Evolutionary conservation across 2,888 invertebrate genomes (phyloP).

Genomic region (Drosophila quinaria): DNA sequence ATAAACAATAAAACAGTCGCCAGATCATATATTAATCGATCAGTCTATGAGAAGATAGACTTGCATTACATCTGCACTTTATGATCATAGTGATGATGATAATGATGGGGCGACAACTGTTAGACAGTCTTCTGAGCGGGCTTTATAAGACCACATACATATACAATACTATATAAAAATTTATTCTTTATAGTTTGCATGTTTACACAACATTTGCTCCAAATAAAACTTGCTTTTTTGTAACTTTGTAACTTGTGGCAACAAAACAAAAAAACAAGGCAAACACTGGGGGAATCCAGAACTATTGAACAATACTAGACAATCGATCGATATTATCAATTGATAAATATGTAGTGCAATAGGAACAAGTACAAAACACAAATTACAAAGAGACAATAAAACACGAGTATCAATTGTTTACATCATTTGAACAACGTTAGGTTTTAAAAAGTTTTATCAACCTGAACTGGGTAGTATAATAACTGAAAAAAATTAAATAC

Average conservation of each 20-base stretch:
- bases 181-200: slow-evolving; percentile 10
- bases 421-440: slow-evolving; percentile 21
- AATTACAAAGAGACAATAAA: slow-evolving; percentile 16
- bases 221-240: slow-evolving; percentile 33
- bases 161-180: background rate
- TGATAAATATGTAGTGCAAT: slow-evolving; percentile 16
- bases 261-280: slow-evolving; percentile 26
- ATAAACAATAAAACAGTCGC: slow-evolving; percentile 18
- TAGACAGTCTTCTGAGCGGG: background rate
- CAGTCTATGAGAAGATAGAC: slow-evolving; percentile 19
- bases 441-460: background rate
- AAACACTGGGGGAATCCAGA: slow-evolving; percentile 6
- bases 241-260: slow-evolving; percentile 42
- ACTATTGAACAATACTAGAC: slow-evolving; percentile 5
- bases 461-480: background rate
- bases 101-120: slow-evolving; percentile 25
- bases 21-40: slow-evolving; percentile 18
- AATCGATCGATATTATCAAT: slow-evolving; percentile 60
- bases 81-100: background rate
- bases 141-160: slow-evolving; percentile 48
- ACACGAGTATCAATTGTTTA: slow-evolving; percentile 39
- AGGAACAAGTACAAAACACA: slow-evolving; percentile 9
- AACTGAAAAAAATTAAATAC: no score
- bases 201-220: slow-evolving; percentile 36
- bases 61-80: slow-evolving; percentile 29